Evolutionary conservation across 2,888 invertebrate genomes (phyloP), one percentile per base, ranked within the genome.

Genomic region (Chloroclystis v-ata): DNA sequence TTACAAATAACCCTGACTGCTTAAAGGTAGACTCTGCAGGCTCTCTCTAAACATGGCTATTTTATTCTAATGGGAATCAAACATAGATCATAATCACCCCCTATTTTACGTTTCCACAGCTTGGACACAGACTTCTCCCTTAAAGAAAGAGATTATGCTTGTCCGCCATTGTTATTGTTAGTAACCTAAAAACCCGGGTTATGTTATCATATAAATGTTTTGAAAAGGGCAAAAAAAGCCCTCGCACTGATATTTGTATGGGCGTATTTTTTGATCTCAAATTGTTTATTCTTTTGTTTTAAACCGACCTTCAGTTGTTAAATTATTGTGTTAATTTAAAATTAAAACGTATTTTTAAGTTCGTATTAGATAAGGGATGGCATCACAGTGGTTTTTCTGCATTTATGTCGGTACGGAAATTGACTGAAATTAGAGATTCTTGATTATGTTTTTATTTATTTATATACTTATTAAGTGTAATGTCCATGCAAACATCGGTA

Each of bases 181-280:
- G n/a, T n/a, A n/a, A n/a, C n/a, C n/a, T n/a, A n/a, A n/a, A n/a
- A n/a, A n/a, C n/a, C n/a, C n/a, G n/a, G n/a, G n/a, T n/a, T n/a
- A n/a, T n/a, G n/a, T n/a, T n/a, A n/a, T n/a, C n/a, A n/a, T n/a
- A n/a, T n/a, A n/a, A n/a, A n/a, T n/a, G n/a, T n/a, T n/a, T n/a
- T 5, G 20, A 33, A 24, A 25, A 29, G 30, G 37, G 32, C 14
- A 14, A 38, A n/a, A n/a, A n/a, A 10, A 43, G 49, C 37, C 43
- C 51, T 47, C 35, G 30, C 65, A 61, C 78, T 72, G 77, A 73
- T 76, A 55, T 76, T 78, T 80, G 81, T 83, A 77, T 77, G 80
- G 78, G 72, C 76, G 73, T 76, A 76, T 57, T 42, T 65, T 61
- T 59, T 81, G 82, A 84, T 84, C 84, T 83, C 83, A 82, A 59